phyloP scores from a whole-genome alignment of 2,888 invertebrate species.

The Oxyteleia sp. region DNA sequence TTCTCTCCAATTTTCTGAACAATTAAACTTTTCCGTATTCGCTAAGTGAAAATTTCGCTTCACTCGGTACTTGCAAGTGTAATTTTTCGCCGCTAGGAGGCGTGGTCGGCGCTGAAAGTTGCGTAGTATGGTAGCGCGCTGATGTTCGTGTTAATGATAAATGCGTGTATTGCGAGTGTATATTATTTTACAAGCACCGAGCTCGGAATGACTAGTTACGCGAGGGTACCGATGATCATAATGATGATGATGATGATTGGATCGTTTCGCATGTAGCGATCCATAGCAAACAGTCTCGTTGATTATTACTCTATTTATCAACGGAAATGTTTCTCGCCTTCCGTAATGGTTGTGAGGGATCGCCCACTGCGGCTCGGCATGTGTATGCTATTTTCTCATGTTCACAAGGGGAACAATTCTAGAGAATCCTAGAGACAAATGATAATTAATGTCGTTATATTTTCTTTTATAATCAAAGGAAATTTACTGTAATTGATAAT shows the following conservation, averaged over 20 bases:
- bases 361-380: constrained; percentile 33
- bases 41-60: not conserved
- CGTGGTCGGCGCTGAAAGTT: constrained; percentile 13
- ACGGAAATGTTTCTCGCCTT: constrained; percentile 72
- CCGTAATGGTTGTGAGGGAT: constrained; percentile 18
- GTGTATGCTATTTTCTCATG: not conserved
- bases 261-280: constrained; percentile 78
- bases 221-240: constrained; percentile 73
- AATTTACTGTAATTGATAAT: too few relatives aligned
- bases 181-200: constrained; percentile 66
- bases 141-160: constrained; percentile 75
- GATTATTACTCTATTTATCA: constrained; percentile 87
- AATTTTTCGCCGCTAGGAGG: constrained; percentile 5
- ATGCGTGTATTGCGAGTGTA: constrained; percentile 76
- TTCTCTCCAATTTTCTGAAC: too few relatives aligned
- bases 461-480: too few relatives aligned
- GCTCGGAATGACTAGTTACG: constrained; percentile 60
- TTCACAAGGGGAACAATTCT: too few relatives aligned
- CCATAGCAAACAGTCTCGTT: constrained; percentile 71
- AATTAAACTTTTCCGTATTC: too few relatives aligned
- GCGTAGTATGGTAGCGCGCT: constrained; percentile 33
- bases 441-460: too few relatives aligned
- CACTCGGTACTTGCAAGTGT: not conserved
- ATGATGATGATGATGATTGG: constrained; percentile 82
- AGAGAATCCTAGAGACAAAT: too few relatives aligned